A percentile compares a stretch with the other conserved stretches of the same genome.
Evolutionary conservation across 1,140 invertebrate genomes (phyloP).

Genomic region (Aplysia californica): DNA sequence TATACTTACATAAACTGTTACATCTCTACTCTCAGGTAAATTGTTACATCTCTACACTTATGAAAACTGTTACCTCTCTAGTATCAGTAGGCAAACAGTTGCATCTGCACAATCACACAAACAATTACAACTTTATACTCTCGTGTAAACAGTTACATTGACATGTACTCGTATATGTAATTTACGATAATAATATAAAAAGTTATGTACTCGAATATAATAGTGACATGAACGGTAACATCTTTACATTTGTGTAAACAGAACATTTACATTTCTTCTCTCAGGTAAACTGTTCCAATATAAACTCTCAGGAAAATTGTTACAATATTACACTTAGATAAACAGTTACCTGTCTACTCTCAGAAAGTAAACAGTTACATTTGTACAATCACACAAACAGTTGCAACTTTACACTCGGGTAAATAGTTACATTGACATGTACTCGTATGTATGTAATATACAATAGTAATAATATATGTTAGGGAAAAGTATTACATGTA

Average conservation of each 20-base stretch:
- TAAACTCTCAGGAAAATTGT: slow-evolving; percentile 9
- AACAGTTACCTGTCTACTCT: not conserved
- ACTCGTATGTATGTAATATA: too few species aligned
- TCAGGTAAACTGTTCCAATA: not conserved
- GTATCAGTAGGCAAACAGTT: not conserved
- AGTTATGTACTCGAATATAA: too few species aligned
- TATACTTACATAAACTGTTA: slow-evolving; percentile 48
- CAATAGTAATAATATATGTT: too few species aligned
- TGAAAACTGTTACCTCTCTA: slow-evolving; percentile 14
- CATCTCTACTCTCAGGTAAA: slow-evolving; percentile 49
- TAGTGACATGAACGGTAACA: too few species aligned
- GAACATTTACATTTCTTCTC: not conserved
- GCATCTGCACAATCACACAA: not conserved
- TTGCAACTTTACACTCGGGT: too few species aligned
- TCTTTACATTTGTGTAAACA: too few species aligned
- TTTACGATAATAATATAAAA: too few species aligned
- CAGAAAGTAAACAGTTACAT: not conserved
- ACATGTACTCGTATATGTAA: too few species aligned
- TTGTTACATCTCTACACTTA: slow-evolving; percentile 31
- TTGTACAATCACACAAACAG: not conserved
- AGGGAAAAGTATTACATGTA: too few species aligned
- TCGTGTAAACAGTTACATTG: too few species aligned
- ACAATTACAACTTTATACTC: too few species aligned
- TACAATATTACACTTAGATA: slow-evolving; percentile 53
- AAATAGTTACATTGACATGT: too few species aligned